Evolutionary conservation across 2,888 invertebrate genomes (phyloP).

Genomic region (Xiphydria camelus): DNA sequence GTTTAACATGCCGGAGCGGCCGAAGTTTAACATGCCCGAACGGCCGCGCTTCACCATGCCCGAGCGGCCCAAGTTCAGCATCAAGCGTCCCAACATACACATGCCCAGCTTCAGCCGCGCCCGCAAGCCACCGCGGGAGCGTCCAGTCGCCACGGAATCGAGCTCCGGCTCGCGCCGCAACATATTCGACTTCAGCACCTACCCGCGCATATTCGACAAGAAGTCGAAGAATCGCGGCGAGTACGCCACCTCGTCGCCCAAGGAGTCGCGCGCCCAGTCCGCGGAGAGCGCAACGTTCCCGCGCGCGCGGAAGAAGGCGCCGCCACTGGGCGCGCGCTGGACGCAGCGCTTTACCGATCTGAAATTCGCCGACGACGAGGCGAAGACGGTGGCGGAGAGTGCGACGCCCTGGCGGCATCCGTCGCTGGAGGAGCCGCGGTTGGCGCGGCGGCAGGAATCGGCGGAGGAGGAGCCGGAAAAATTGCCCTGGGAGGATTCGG

Average conservation of each 20-base stretch:
- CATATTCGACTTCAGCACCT: constrained; percentile 76
- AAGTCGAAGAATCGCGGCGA: constrained; percentile 50
- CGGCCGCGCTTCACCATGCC: constrained; percentile 68
- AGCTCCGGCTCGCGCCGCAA: constrained; percentile 62
- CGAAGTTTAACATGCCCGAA: constrained; percentile 63
- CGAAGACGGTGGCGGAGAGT: constrained; percentile 34
- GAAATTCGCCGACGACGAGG: constrained; percentile 44
- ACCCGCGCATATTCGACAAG: constrained; percentile 68
- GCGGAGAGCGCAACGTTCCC: constrained; percentile 71
- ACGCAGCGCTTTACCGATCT: constrained; percentile 53
- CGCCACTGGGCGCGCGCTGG: constrained; percentile 62
- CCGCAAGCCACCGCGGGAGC: constrained; percentile 29
- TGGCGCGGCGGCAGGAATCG: constrained; percentile 38
- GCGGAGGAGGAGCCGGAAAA: constrained; percentile 24
- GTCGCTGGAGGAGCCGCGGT: constrained; percentile 46
- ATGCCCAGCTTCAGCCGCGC: constrained; percentile 45
- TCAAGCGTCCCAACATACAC: constrained; percentile 62
- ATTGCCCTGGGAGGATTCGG: constrained; percentile 30
- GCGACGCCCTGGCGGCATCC: constrained; percentile 51
- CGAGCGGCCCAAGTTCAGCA: constrained; percentile 61
- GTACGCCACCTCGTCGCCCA: constrained; percentile 62
- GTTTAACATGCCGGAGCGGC: constrained; percentile 61
- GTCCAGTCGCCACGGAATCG: constrained; percentile 61
- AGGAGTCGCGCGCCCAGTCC: constrained; percentile 52
- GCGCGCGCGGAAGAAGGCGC: constrained; percentile 60